Base-by-base conservation (phyloP, 2,113 vertebrate genomes). In the Equus przewalskii region DNA sequence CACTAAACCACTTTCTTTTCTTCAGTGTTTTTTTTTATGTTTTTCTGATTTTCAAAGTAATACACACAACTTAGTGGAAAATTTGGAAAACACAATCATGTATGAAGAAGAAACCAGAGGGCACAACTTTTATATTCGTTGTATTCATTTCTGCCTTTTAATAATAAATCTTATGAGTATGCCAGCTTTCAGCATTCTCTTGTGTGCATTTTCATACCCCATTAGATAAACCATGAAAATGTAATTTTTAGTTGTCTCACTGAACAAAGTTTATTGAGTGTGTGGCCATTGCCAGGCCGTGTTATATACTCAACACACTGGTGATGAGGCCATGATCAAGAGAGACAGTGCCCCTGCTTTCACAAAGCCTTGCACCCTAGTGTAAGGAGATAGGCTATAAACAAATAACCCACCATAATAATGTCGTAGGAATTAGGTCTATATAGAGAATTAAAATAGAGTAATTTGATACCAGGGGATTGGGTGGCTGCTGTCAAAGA, bases 21-120 rank as follows among this genome's bases (percentile, higher is more conserved):
- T 24, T 16, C 36, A 58, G 9, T 65, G 8, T 84, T 62, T 36
- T 64, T 41, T 41, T 8, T 2, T 62, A 56, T 18, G 7, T 44
- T 93, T 93, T 73, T 84, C 30, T 97, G 30, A 83, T 62, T 36
- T 54, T 91, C 81, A 89, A 83, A 84, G 16, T 58, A 75, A 95
- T 62, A 36, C 13, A n/a, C 24, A 78, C 3, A 19, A 19, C 5
- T 28, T 49, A n/a, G 16, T 67, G 60, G 58, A 79, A 58, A 78
- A 22, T 86, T 72, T 60, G 1, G 60, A 83, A 91, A 89, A 75
- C 58, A 60, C 1, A 81, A 0, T 56, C 24, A 69, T 10, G 6
- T 49, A 5, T 87, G 28, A 90, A 60, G 73, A 72, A 72, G 67
- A 78, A 87, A 73, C 33, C 6, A 28, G 67, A 28, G 67, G 46